Evolutionary conservation across 2,797 vertebrate genomes (phyloP), one percentile per base, ranked within the genome.

Genomic region (Kryptopterus vitreolus): DNA sequence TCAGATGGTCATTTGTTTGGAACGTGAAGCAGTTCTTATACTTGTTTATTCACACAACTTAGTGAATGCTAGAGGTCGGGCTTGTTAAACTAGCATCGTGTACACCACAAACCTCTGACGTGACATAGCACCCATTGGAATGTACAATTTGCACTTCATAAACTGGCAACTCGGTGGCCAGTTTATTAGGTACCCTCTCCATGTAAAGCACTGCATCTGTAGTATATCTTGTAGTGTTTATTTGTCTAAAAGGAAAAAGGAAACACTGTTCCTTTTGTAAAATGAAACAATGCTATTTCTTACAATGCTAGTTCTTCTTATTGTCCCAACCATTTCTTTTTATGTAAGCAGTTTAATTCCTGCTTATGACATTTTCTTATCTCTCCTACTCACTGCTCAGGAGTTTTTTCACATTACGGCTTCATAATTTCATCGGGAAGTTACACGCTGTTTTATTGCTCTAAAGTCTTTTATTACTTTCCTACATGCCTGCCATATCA

Each of bases 61-160:
- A 61, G 18, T 62, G 46, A 46, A 76, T 46, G 72, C 33, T 11
- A 26, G 35, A 46, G 35, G 52, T 43, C 72, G 43, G 38, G 74
- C 24, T 33, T 50, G 46, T 76, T 62, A 62, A 76, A 62, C 24
- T 50, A 10, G 74, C 58, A 76, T 63, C 74, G 31, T n/a, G 58
- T 62, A 22, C 15, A 15, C 35, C 73, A 46, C 73, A 62, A 50
- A 62, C 58, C 38, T 62, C 24, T n/a, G 24, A 46, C 48, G 58
- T 76, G 74, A 63, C 18, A 43, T 50, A 62, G 31, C 18, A 50
- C 43, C 20, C 9, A 0, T 3, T 16, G 74, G 74, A 76, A 76
- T 76, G 74, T 63, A 33, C 74, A 76, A 76, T 76, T 76, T 62
- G 43, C 74, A 76, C 74, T 26, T 63, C 58, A 29, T 76, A 55